A percentile compares a stretch with the other conserved stretches of the same genome.
Evolutionary conservation across 2,113 vertebrate species (phyloP).

Genomic region (Lepisosteus osseus): DNA sequence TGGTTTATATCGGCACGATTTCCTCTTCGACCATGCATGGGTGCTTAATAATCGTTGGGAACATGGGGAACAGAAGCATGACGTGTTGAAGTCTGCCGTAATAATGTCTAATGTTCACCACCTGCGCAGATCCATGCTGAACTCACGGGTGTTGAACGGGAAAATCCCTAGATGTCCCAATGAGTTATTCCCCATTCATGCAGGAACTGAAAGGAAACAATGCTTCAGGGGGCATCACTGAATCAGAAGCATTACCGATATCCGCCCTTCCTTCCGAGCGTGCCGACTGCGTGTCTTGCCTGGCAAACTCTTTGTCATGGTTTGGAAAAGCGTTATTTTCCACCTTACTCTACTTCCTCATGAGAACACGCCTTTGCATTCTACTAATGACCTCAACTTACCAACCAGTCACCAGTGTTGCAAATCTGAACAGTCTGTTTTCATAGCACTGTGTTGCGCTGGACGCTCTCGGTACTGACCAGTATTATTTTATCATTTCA

Average conservation of each 20-base stretch:
- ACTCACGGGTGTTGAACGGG: too few relatives aligned
- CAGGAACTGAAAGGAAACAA: conserved; percentile 2
- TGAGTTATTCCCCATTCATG: too few relatives aligned
- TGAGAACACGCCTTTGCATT: conserved; percentile 31
- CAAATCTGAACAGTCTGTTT: conserved; percentile 15
- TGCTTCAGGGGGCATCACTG: conserved; percentile 23
- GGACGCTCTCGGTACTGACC: conserved; percentile 85
- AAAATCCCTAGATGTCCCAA: too few relatives aligned
- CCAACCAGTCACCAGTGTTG: conserved; percentile 42
- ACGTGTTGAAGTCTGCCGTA: too few relatives aligned
- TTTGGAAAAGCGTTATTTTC: conserved; percentile 45
- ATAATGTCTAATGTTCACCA: too few relatives aligned
- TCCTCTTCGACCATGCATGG: too few relatives aligned
- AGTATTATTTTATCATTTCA: conserved; percentile 94
- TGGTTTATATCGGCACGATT: too few relatives aligned
- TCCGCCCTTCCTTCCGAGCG: conserved; percentile 46
- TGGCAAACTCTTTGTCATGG: conserved; percentile 58
- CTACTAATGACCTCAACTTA: conserved; percentile 54
- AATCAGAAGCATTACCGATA: conserved; percentile 33
- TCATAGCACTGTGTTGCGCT: conserved; percentile 66
- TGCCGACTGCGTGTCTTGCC: conserved; percentile 37
- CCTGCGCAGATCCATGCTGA: too few relatives aligned
- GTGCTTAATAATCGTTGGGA: too few relatives aligned
- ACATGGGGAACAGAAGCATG: too few relatives aligned
- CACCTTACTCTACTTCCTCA: conserved; percentile 40